Evolutionary conservation across 2,888 invertebrate species (phyloP), one percentile per base, ranked within the genome.

Genomic region (Phaonia tiefii): DNA sequence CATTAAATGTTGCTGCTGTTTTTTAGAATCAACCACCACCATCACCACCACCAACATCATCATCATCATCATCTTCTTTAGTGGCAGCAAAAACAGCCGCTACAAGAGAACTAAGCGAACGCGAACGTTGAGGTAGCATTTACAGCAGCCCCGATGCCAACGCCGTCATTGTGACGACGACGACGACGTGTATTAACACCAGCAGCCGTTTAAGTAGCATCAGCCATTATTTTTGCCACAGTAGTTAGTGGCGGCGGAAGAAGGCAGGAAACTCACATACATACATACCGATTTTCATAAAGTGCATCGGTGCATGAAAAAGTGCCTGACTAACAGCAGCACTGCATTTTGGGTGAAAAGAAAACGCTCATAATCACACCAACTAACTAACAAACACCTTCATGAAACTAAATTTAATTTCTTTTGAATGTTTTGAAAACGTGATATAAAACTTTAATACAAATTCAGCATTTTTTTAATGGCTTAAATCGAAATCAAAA

Each of bases 21-120:
- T 15, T 49, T 42, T 44, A 42, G 8, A 54, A 56, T 22, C 54
- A 56, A 56, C 70, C 54, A 54, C 51, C 54, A 51, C 13, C 2
- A 7, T n/a, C 66, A 25, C n/a, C 44, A 26, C n/a, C 66, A 17
- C 76, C 22, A 49, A 49, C 26, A 46, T 22, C 66, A 79, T 75
- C 60, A 81, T 74, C 66, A 79, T 78, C 83, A 72, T 81, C 67
- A 58, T 65, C 42, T 60, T 73, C 37, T 17, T n/a, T n/a, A n/a
- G 70, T 67, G 49, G 67, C 63, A 74, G 54, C 73, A 63, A n/a
- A n/a, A n/a, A 25, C 83, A 84, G 75, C 67, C 73, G 75, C 70
- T 76, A 56, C 54, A 75, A 83, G 84, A 87, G 84, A 84, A 84
- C 84, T 77, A 84, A 67, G n/a, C 66, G 4, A 31, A 31, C 31